Evolutionary conservation across 2,888 invertebrate genomes (phyloP).

Genomic region (Drosophila multiciliata): DNA sequence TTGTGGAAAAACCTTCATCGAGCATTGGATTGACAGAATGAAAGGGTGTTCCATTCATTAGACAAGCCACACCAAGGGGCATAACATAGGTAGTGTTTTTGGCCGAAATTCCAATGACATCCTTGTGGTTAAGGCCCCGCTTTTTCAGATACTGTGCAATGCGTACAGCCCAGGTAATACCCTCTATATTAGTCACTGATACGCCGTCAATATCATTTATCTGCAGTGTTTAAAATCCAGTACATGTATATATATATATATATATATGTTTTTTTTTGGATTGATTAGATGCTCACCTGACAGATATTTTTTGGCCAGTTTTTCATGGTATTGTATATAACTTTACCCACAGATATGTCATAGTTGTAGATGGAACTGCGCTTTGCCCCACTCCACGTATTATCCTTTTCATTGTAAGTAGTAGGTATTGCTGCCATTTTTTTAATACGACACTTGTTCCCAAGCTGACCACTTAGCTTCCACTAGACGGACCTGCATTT

Average conservation of each 20-base stretch:
- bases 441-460: not conserved
- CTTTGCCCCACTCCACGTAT: constrained; percentile 64
- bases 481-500: constrained; percentile 15
- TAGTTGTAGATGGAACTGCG: constrained; percentile 56
- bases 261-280: not conserved
- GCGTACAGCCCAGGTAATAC: constrained; percentile 69
- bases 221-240: constrained; percentile 35
- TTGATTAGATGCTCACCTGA: constrained; percentile 51
- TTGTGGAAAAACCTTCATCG: constrained; percentile 55
- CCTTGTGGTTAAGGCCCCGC: constrained; percentile 69
- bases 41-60: constrained; percentile 71
- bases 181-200: constrained; percentile 66
- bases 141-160: constrained; percentile 72
- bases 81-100: constrained; percentile 75
- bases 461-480: constrained; percentile 3
- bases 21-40: constrained; percentile 71
- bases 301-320: constrained; percentile 72
- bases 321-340: constrained; percentile 66
- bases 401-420: constrained; percentile 62
- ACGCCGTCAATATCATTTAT: constrained; percentile 71
- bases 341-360: constrained; percentile 62
- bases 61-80: constrained; percentile 72
- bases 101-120: constrained; percentile 75
- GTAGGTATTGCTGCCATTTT: constrained; percentile 58
- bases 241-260: not conserved